These are phyloP conservation scores for Antheraea yamamai DNA, from an alignment of 2,888 invertebrate genomes.

Conservation along the genomic window DNA sequence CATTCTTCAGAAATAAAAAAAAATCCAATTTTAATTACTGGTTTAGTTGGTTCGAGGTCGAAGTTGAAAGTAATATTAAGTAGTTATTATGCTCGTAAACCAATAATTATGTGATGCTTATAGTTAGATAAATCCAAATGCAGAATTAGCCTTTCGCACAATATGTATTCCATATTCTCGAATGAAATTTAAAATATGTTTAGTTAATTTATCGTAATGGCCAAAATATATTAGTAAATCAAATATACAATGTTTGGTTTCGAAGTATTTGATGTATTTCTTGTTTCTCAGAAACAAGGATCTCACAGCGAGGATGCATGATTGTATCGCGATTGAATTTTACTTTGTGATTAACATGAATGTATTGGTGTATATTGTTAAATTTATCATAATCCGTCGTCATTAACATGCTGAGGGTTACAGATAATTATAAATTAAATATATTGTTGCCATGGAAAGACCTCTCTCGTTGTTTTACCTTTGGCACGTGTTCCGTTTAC, in stretches of 20 bases:
- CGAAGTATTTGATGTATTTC: slow-evolving; percentile 1
- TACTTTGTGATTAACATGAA: slow-evolving; percentile 2
- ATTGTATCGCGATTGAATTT: not conserved
- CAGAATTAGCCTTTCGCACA: not conserved
- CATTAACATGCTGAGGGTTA: not conserved
- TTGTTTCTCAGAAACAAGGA: slow-evolving; percentile 11
- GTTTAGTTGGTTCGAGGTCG: slow-evolving; percentile 1
- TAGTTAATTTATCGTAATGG: not conserved
- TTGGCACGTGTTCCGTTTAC: not conserved
- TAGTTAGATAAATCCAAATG: not conserved
- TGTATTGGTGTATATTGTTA: not conserved
- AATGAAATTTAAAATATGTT: not conserved
- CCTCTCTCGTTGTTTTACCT: not conserved
- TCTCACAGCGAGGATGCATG: not conserved
- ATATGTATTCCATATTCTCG: not conserved
- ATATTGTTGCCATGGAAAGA: not conserved
- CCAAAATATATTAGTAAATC: not conserved
- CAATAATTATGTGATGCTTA: not conserved
- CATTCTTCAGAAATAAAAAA: slow-evolving; percentile 4
- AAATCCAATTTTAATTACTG: not conserved
- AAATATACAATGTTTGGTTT: not conserved
- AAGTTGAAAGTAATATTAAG: not conserved
- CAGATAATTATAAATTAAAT: not conserved
- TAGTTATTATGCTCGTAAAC: not conserved
- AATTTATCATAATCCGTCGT: not conserved